Evolutionary conservation across 1,140 invertebrate species (phyloP), one percentile per base, ranked within the genome.

Genomic region (Drosophila takahashii): DNA sequence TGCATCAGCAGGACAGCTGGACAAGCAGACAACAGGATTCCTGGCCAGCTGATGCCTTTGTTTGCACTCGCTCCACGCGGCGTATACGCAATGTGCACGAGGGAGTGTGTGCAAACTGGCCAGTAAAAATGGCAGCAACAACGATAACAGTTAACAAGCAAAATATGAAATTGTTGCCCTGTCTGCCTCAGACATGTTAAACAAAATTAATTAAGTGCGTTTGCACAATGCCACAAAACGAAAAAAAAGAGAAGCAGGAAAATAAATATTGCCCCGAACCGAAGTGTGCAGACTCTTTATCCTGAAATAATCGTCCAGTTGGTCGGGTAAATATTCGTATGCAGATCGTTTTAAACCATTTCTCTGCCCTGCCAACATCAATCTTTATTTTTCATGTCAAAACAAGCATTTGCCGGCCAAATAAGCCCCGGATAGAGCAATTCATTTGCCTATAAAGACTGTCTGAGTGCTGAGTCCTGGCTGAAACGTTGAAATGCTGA

Each of bases 191-290:
- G 77, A 39, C 66, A 69, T 69, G 77, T 81, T 81, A 77, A 81
- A 86, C 71, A 81, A 84, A 84, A 86, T 84, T 86, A 80, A 84
- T 84, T 84, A 84, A 86, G 73, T 69, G 61, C 77, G 66, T 77
- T 81, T 81, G 66, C 60, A 39, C 56, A 65, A 44, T 54, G 32
- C 54, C 61, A 57, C 41, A 76, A 57, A 13, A 44, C 3, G n/a
- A 7, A 62, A 44, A 26, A 26, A 41, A 13, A 13, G 0, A 36
- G 8, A 32, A 29, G 18, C 41, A 3, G 16, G 32, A n/a, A 39
- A 32, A 45, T 47, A 29, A 29, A 50, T 5, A 15, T 5, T 9
- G 16, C 13, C 6, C 29, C 16, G 16, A 1, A 53, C n/a, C 69
- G 56, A 54, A 47, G 4, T n/a, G 9, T 0, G 4, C 18, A 73